Base-by-base conservation (phyloP, 2,797 vertebrate species). In the Malacoraja senta region DNA sequence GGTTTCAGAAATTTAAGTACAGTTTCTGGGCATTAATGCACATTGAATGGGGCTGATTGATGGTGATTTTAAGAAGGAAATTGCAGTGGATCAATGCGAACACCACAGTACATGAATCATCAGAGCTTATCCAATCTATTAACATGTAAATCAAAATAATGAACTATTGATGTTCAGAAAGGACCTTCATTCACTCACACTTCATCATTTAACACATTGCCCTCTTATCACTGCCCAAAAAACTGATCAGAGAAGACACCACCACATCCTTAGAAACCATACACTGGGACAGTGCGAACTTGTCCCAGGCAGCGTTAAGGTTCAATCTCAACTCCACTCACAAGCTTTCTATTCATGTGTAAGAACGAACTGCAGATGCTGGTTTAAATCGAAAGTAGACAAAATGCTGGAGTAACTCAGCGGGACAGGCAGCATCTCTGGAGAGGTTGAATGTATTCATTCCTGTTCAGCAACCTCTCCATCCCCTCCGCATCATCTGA, bases 111-210 rank as follows among this genome's bases (percentile, higher is more conserved):
- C 71, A 92, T 92, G 71, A 92, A 92, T 92, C 90, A 76, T 92
- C 90, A n/a, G 71, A 92, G 90, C 90, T 92, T 74, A 88, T 74
- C 71, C 71, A 92, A 92, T 74, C 68, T 74, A 92, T 92, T 92
- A 92, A 92, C 71, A 74, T 92, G 90, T 72, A 92, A 92, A 72
- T 88, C 84, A 88, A 88, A 88, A 88, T 88, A 88, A 88, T 88
- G 84, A 88, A 88, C 84, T 88, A 68, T 88, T 68, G 84, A 88
- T 68, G 84, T 35, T 88, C 84, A 88, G 15, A 32, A 8, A 19
- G 84, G 61, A 35, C 61, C n/a, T 88, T 68, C 84, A 35, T 68
- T 88, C 84, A 68, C 65, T 61, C 84, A 86, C 29, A 88, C 61
- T 88, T 88, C 84, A 88, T 88, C 61, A 68, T 88, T 32, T 88